Base-by-base conservation (phyloP, 2,888 invertebrate genomes). In the Hemithea aestivaria region DNA sequence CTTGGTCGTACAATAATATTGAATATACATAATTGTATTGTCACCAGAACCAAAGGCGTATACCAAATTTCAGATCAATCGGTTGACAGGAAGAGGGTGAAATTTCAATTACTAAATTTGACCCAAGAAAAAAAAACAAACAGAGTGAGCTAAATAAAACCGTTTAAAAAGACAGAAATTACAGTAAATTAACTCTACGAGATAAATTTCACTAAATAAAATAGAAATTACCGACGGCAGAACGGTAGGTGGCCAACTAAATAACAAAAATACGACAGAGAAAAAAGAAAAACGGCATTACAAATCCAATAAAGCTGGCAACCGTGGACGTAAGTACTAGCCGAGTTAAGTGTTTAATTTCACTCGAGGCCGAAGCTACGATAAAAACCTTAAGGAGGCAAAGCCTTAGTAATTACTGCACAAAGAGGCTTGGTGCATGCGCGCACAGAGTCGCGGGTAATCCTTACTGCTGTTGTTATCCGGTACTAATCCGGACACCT, bases 381-480 rank as follows among this genome's bases (percentile, higher is more conserved):
- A 9, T 51, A 54, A 53, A 53, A 55, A 60, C 53, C 45, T 42
- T 37, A 51, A 35, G 51, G 44, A 42, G 40, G 35, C 45, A 67
- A 70, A 72, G 66, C 67, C 73, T 51, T 67, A 71, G 71, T 68
- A 69, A 73, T 70, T 70, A 69, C 58, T 35, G 48, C 57, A 60
- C 62, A 65, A 64, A 59, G 59, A 52, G 55, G 58, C 45, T 45
- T 47, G 44, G 16, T 16, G 2, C 16, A 4, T 16, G 16, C 51
- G 58, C 57, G 62, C 48, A 54, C 58, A 56, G 3, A 9, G 11
- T 58, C 28, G 46, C 49, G 53, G 66, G 65, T 71, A 66, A 73
- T 68, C 71, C 69, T 34, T 26, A 27, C 42, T 44, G 49, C 56
- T 53, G 56, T 34, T 67, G 69, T 71, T 64, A 68, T 68, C 65